Evolutionary conservation across 2,888 invertebrate species (phyloP), one percentile per base, ranked within the genome.

Genomic region (Netelia fuscicornis): DNA sequence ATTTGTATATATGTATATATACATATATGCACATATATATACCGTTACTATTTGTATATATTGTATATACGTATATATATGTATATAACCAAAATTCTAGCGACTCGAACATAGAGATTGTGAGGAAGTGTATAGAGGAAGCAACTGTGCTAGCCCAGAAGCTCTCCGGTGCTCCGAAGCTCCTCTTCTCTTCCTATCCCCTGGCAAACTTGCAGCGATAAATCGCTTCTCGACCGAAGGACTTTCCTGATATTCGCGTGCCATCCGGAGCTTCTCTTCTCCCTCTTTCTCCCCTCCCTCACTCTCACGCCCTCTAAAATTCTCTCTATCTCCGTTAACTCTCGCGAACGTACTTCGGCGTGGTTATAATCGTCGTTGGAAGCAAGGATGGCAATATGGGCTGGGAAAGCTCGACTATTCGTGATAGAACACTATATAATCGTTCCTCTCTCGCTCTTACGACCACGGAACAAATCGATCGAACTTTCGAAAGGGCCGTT

Each of bases 191-290:
- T 5, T 5, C 30, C 30, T 30, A 3, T 2, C 30, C 30, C 30
- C 5, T 3, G 42, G 30, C 44, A 56, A 60, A 81, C 68, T 76
- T 56, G 44, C 30, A 11, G 48, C 81, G 56, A 81, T 81, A 81
- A 76, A 81, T 76, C 75, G 75, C 62, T 44, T 54, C 70, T 62
- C 42, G 62, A 68, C 60, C 74, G 23, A 10, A 25, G 75, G 11
- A 81, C 74, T 81, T 81, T 81, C 75, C 54, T 68, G 20, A 60
- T 68, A 60, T 67, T 81, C 52, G 81, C 81, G 75, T 81, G 75
- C 76, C 75, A 76, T 62, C 42, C 64, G 62, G 37, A 75, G 70
- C 76, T 70, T 70, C 75, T 72, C 23, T 44, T 10, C 25, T 60
- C 25, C n/a, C 54, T n/a, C 30, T 5, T 5, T 30, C 3, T 30